A percentile compares a stretch with the other conserved stretches of the same genome.
Conservation (phyloP, 2,888 invertebrate species). For the Elegia similella region DNA sequence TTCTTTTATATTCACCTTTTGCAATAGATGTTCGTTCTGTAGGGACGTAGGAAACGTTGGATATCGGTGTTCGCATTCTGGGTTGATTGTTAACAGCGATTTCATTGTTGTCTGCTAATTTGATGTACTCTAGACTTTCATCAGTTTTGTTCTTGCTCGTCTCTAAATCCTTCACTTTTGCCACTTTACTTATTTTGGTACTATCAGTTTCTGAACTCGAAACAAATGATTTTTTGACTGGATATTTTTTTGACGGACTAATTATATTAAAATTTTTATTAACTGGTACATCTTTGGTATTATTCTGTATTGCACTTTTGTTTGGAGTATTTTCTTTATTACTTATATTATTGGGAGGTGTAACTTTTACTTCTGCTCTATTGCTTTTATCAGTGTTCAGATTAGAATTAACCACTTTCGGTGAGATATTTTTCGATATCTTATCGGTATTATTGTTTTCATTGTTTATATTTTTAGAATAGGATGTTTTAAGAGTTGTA, state of each 20-base stretch:
- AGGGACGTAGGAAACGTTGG: constrained; percentile 67
- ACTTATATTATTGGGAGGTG: constrained; percentile 46
- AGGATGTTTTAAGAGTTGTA: constrained; percentile 44
- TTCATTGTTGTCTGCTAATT: constrained; percentile 69
- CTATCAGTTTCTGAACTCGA: constrained; percentile 63
- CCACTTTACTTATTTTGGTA: constrained; percentile 68
- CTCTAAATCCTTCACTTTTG: constrained; percentile 73
- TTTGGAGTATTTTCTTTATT: constrained; percentile 58
- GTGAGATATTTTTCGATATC: constrained; percentile 40
- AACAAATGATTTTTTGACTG: constrained; percentile 66
- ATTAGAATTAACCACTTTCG: constrained; percentile 40
- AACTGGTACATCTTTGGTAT: constrained; percentile 72
- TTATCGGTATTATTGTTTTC: constrained; percentile 49
- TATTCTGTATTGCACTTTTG: constrained; percentile 70
- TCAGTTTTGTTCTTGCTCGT: constrained; percentile 68
- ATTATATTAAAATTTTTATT: constrained; percentile 64
- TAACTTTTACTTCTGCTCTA: constrained; percentile 45
- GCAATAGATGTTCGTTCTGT: constrained; percentile 57
- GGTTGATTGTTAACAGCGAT: constrained; percentile 76
- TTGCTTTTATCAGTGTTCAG: constrained; percentile 30
- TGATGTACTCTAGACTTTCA: constrained; percentile 72
- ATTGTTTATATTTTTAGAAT: constrained; percentile 58
- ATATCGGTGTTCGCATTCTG: constrained; percentile 72
- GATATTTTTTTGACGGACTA: constrained; percentile 77
- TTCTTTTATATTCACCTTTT: constrained; percentile 61